Conservation (phyloP, 2,888 invertebrate genomes). For the Frankliniella fusca region DNA sequence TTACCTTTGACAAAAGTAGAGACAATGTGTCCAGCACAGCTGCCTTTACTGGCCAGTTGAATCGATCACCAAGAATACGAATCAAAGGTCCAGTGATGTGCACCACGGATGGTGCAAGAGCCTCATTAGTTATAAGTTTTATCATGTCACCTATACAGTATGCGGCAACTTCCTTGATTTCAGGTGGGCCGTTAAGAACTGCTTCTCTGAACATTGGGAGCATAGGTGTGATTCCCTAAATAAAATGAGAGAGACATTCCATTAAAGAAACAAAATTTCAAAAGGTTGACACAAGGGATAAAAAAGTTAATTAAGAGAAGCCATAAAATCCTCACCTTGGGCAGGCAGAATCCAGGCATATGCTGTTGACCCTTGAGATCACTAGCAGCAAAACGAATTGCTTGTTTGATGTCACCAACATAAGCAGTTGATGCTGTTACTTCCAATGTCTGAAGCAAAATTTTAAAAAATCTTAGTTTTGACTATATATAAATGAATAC, state of each 20-base stretch:
- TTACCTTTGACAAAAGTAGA: conserved; percentile 81
- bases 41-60: conserved; percentile 89
- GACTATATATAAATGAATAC: background rate
- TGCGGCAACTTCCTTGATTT: conserved; percentile 93
- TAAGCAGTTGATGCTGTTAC: conserved; percentile 78
- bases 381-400: conserved; percentile 82
- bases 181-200: conserved; percentile 89
- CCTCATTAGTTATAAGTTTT: conserved; percentile 74
- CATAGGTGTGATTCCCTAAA: conserved; percentile 82
- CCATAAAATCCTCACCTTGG: conserved; percentile 57
- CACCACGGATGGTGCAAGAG: conserved; percentile 91
- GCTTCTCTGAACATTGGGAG: conserved; percentile 94
- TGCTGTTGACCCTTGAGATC: conserved; percentile 70
- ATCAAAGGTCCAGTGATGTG: conserved; percentile 97
- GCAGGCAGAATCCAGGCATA: conserved; percentile 88
- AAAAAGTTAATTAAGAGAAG: conserved; percentile 29
- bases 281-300: background rate
- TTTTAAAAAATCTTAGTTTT: conserved; percentile 17
- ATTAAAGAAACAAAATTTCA: background rate
- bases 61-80: conserved; percentile 92
- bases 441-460: conserved; percentile 62
- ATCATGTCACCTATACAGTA: conserved; percentile 79
- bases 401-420: conserved; percentile 85
- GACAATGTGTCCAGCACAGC: conserved; percentile 93
- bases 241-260: background rate